Percentiles rank a stretch among this genome's conserved stretches.
phyloP scores from a whole-genome alignment of 2,888 invertebrate species.

The Acleris literana region DNA sequence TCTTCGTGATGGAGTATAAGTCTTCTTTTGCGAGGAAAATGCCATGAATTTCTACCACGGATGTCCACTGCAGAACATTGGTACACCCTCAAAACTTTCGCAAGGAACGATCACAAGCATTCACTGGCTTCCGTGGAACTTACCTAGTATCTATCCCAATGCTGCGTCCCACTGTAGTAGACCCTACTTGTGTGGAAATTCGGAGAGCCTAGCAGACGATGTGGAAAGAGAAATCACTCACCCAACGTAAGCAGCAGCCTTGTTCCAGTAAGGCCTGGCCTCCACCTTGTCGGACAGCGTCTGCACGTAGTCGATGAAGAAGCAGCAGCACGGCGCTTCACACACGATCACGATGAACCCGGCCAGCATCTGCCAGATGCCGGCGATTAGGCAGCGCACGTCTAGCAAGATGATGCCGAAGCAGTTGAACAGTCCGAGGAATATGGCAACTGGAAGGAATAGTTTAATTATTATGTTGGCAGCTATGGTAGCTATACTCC shows the following conservation, averaged over 20 bases:
- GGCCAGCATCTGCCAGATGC: constrained; percentile 93
- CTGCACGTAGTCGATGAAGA: constrained; percentile 97
- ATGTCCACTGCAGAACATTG: no score
- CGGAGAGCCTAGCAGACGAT: no score
- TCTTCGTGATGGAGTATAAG: no score
- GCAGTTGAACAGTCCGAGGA: constrained; percentile 91
- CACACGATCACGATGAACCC: constrained; percentile 94
- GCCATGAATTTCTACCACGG: no score
- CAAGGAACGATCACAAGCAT: no score
- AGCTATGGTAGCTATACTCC: not conserved
- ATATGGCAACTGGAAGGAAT: constrained; percentile 89
- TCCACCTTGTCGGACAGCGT: constrained; percentile 92
- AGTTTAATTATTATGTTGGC: not conserved
- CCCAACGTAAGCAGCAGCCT: constrained; percentile 93
- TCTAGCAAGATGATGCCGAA: constrained; percentile 85
- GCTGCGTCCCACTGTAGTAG: no score
- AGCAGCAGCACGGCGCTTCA: constrained; percentile 98
- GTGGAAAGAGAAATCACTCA: constrained; percentile 77
- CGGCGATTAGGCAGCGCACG: constrained; percentile 88
- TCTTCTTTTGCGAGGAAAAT: no score
- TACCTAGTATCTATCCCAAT: no score
- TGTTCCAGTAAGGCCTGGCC: constrained; percentile 93
- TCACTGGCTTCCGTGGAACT: no score
- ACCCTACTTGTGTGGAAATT: no score
- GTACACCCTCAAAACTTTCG: no score